Conservation (phyloP, 2,888 invertebrate species). For the Epirrhoe alternata region DNA sequence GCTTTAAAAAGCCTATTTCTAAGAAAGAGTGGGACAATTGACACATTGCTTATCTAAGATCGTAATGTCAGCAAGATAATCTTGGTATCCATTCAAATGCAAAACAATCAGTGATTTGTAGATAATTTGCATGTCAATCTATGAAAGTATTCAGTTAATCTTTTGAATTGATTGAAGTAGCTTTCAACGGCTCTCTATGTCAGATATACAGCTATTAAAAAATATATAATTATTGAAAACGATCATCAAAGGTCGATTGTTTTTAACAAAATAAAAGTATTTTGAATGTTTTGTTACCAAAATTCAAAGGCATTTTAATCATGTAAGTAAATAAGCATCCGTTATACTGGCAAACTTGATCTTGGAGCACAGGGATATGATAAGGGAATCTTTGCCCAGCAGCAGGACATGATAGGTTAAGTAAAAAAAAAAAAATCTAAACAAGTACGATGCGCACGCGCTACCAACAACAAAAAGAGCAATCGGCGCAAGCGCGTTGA, state of each 20-base stretch:
- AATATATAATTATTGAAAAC: no score
- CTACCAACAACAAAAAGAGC: background rate
- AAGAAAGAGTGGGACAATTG: slow-evolving; percentile 34
- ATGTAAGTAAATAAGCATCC: no score
- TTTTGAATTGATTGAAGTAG: background rate
- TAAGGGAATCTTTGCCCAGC: no score
- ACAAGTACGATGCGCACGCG: slow-evolving; percentile 12
- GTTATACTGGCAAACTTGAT: no score
- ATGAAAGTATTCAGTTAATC: background rate
- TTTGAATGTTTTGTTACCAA: no score
- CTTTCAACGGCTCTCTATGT: slow-evolving; percentile 5
- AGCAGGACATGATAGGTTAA: no score
- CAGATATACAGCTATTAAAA: background rate
- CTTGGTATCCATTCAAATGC: slow-evolving; percentile 15
- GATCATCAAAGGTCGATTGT: no score
- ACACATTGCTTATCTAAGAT: slow-evolving; percentile 42
- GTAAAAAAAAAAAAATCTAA: background rate
- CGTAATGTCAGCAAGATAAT: slow-evolving; percentile 25
- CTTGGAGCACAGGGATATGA: no score
- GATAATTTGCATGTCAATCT: slow-evolving; percentile 24
- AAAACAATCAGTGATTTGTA: slow-evolving; percentile 11
- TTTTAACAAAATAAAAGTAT: no score
- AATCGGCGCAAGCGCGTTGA: slow-evolving; percentile 33
- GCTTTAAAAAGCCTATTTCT: slow-evolving; percentile 26
- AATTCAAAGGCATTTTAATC: no score